Percentiles rank a stretch among this genome's conserved stretches.
phyloP scores from a whole-genome alignment of 1,140 invertebrate genomes.

The Drosophila nikananu region DNA sequence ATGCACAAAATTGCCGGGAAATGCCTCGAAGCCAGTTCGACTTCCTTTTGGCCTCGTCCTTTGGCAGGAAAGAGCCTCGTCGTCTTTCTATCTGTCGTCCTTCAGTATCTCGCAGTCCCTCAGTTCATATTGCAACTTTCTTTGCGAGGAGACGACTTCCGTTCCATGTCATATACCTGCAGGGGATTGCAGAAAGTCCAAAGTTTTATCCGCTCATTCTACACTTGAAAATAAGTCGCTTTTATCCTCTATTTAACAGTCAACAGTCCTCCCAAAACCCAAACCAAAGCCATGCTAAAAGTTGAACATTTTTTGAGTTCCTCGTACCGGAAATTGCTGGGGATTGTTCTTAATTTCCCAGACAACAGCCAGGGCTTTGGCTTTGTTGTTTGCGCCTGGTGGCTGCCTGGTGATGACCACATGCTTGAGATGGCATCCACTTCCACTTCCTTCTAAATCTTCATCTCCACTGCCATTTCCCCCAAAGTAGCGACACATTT shows the following conservation, averaged over 20 bases:
- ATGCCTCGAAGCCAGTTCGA: slow-evolving; percentile 27
- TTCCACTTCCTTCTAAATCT: slow-evolving; percentile 33
- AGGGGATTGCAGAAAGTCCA: slow-evolving; percentile 54
- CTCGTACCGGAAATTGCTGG: slow-evolving; percentile 79
- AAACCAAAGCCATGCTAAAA: slow-evolving; percentile 31
- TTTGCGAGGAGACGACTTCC: slow-evolving; percentile 57
- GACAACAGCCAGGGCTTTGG: slow-evolving; percentile 61
- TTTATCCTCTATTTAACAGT: slow-evolving; percentile 58
- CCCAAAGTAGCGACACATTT: slow-evolving; percentile 58
- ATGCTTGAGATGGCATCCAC: slow-evolving; percentile 76
- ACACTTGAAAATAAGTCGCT: slow-evolving; percentile 55
- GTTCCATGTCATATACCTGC: slow-evolving; percentile 61
- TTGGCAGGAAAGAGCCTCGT: slow-evolving; percentile 17
- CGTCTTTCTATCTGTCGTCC: slow-evolving; percentile 14
- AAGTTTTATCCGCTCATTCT: slow-evolving; percentile 51
- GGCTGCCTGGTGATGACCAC: slow-evolving; percentile 61
- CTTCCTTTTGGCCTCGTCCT: slow-evolving; percentile 44
- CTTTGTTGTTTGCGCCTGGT: slow-evolving; percentile 34
- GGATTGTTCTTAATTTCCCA: slow-evolving; percentile 83
- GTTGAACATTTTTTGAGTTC: slow-evolving; percentile 72
- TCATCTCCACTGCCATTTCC: slow-evolving; percentile 39
- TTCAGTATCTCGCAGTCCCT: slow-evolving; percentile 25
- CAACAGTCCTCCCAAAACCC: not conserved
- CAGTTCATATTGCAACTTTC: slow-evolving; percentile 54
- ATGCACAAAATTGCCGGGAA: slow-evolving; percentile 14